Conservation (phyloP, 2,113 vertebrate species). For the Epinephelus fuscoguttatus region DNA sequence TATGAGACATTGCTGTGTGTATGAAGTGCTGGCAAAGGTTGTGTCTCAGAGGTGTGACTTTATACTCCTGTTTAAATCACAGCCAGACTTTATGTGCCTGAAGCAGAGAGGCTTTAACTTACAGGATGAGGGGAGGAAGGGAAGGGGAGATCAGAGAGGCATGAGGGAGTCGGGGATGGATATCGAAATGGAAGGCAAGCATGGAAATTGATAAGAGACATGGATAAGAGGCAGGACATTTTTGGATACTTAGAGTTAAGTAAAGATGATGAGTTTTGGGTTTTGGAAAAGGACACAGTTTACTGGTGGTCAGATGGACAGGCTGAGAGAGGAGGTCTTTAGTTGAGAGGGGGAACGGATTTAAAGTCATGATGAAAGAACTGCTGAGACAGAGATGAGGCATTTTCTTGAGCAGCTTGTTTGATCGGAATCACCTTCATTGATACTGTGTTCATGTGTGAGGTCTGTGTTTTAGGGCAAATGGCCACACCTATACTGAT, state of each 20-base stretch:
- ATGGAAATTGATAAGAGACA: neutral
- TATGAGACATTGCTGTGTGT: neutral
- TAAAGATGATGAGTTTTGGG: neutral
- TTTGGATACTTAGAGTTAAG: neutral
- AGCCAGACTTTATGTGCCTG: neutral
- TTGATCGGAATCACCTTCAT: neutral
- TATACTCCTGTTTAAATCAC: neutral
- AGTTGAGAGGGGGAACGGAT: neutral
- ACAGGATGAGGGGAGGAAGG: neutral
- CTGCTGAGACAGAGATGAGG: neutral
- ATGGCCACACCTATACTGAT: neutral
- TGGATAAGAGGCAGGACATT: slow-evolving; percentile 2
- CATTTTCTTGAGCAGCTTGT: neutral
- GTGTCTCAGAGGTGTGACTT: slow-evolving; percentile 1
- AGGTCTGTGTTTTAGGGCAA: neutral
- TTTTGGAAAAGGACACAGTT: slow-evolving; percentile 2
- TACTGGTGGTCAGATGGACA: neutral
- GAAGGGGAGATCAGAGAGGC: slow-evolving; percentile 17
- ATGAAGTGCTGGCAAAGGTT: neutral
- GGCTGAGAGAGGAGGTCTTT: neutral
- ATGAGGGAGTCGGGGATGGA: slow-evolving; percentile 22
- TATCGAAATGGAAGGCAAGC: slow-evolving; percentile 5
- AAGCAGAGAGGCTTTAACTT: neutral
- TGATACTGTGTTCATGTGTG: neutral
- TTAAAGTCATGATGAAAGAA: neutral